phyloP scores from a whole-genome alignment of 2,888 invertebrate genomes.

The Herminia tarsipennalis region DNA sequence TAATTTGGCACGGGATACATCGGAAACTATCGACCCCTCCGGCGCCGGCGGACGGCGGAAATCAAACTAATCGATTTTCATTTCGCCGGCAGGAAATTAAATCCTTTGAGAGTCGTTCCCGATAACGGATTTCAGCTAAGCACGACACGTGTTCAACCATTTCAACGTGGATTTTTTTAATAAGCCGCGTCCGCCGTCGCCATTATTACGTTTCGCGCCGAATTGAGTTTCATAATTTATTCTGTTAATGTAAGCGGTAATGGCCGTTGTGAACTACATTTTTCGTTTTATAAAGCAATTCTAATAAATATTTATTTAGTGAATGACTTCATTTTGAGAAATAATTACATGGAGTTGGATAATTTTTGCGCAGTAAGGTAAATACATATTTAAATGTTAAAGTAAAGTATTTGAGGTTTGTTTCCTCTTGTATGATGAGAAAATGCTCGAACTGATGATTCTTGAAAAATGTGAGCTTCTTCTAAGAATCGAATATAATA shows the following conservation, averaged over 20 bases:
- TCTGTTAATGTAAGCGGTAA: constrained; percentile 19
- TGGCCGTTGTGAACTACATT: constrained; percentile 12
- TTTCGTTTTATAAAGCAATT: constrained; percentile 14
- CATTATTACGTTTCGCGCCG: constrained; percentile 37
- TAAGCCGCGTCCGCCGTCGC: constrained; percentile 37
- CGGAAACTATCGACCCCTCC: constrained; percentile 79
- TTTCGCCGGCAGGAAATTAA: constrained; percentile 84
- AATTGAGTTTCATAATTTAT: constrained; percentile 47
- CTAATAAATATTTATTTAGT: constrained; percentile 18
- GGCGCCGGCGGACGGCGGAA: constrained; percentile 74
- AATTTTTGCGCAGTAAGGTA: too few species aligned
- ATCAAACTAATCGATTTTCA: constrained; percentile 86
- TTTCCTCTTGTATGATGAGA: too few species aligned
- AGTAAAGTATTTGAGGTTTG: too few species aligned
- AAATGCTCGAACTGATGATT: too few species aligned
- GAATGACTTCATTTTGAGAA: not conserved
- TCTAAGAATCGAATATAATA: too few species aligned
- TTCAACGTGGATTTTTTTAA: constrained; percentile 51
- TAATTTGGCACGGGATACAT: constrained; percentile 67
- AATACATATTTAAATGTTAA: too few species aligned
- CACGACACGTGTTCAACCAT: constrained; percentile 76
- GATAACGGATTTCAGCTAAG: constrained; percentile 81
- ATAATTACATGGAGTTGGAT: not conserved
- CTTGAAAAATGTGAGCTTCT: too few species aligned
- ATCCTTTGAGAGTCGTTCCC: constrained; percentile 82